Conservation (phyloP, 2,113 vertebrate genomes). For the Acanthisitta chloris region DNA sequence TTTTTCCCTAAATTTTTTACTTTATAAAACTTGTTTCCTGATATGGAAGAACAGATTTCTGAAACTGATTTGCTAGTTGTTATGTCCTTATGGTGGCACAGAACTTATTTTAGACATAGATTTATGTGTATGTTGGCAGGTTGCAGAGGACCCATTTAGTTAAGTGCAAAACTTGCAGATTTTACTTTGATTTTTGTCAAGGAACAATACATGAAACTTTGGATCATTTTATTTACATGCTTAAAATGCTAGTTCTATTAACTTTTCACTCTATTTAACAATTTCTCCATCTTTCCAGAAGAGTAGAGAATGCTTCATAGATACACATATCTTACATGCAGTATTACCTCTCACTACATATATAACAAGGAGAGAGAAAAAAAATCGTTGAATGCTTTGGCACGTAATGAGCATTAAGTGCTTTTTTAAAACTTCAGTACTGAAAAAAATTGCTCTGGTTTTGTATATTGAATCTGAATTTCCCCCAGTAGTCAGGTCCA, state of each 20-base stretch:
- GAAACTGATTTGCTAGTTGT: background rate
- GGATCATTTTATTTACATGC: background rate
- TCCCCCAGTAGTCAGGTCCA: background rate
- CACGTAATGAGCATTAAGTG: no score
- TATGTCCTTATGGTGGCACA: fast-evolving
- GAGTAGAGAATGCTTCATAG: background rate
- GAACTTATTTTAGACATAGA: background rate
- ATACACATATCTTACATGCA: background rate
- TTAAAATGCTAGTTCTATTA: background rate
- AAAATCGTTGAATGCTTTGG: background rate
- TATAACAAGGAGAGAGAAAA: background rate
- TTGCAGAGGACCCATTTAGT: background rate
- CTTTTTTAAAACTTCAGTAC: background rate
- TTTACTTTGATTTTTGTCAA: background rate
- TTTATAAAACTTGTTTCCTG: background rate
- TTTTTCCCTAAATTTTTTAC: background rate
- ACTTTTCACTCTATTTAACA: background rate
- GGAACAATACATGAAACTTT: background rate
- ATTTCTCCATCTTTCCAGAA: background rate
- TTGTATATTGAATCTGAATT: background rate
- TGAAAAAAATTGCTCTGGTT: background rate
- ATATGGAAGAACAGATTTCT: background rate
- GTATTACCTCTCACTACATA: background rate
- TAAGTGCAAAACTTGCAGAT: background rate
- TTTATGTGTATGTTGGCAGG: fast-evolving